Evolutionary conservation across 2,888 invertebrate species (phyloP).

Genomic region (Tenthredo notha): DNA sequence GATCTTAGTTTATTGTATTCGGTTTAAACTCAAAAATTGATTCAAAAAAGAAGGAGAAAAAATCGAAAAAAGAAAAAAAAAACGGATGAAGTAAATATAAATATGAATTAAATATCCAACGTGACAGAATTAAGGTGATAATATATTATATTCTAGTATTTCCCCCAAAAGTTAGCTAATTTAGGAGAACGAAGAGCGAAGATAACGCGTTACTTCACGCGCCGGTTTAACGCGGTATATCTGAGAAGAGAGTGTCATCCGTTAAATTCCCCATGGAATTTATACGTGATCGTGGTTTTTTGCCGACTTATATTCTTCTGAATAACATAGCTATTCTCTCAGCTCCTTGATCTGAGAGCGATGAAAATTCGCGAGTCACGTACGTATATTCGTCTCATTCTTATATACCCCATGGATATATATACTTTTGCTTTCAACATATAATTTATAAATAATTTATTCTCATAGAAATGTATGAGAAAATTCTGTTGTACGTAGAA

Average conservation of each 20-base stretch:
- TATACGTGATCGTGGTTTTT: slow-evolving; percentile 12
- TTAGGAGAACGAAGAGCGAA: background rate
- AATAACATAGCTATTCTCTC: background rate
- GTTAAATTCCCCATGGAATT: slow-evolving; percentile 21
- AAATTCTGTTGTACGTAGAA: background rate
- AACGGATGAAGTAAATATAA: background rate
- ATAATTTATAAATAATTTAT: background rate
- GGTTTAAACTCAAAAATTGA: background rate
- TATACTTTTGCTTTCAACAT: background rate
- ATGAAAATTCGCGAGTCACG: background rate
- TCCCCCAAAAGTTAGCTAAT: slow-evolving; percentile 2
- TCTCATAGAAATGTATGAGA: background rate
- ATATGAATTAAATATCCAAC: background rate
- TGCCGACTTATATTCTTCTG: background rate
- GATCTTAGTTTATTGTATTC: background rate
- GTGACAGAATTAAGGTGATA: background rate
- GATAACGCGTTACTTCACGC: slow-evolving; percentile 29
- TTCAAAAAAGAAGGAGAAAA: background rate
- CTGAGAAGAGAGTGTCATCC: background rate
- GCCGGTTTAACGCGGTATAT: background rate
- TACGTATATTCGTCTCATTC: background rate
- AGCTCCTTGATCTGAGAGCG: background rate
- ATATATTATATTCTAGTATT: background rate
- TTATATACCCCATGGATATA: too few species aligned
- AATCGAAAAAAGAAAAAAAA: background rate